phyloP scores from a whole-genome alignment of 2,797 vertebrate species.

The Heteromormyrus szaboi region DNA sequence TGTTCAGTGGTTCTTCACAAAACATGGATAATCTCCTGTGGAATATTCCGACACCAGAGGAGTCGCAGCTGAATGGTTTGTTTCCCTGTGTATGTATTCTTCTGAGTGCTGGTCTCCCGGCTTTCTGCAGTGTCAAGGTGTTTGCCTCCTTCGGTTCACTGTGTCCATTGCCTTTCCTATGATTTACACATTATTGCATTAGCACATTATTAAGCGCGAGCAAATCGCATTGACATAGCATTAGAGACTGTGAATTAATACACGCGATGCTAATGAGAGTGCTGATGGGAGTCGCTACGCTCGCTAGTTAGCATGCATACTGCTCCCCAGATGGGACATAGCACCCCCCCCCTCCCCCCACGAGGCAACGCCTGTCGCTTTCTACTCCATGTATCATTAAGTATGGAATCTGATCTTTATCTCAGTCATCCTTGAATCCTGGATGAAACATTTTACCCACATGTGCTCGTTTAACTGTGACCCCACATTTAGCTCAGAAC shows the following conservation, averaged over 20 bases:
- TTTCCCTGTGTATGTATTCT: neutral
- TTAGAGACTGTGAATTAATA: conserved; percentile 36
- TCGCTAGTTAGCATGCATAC: conserved; percentile 11
- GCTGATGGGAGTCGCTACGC: conserved; percentile 26
- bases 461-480: neutral
- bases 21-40: neutral
- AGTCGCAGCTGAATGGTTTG: neutral
- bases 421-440: neutral
- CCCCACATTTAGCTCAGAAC: neutral
- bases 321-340: conserved; percentile 29
- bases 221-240: conserved; percentile 33
- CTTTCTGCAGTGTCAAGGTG: neutral
- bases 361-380: neutral
- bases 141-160: conserved; percentile 4
- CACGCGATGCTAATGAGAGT: conserved; percentile 19
- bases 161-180: conserved; percentile 37
- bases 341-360: neutral
- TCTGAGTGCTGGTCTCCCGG: neutral
- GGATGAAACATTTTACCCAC: neutral
- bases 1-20: neutral
- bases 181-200: conserved; percentile 26
- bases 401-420: neutral
- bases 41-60: neutral
- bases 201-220: conserved; percentile 39
- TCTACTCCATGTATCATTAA: conserved; percentile 20